phyloP scores from a whole-genome alignment of 2,888 invertebrate genomes.

The Macaria liturata region DNA sequence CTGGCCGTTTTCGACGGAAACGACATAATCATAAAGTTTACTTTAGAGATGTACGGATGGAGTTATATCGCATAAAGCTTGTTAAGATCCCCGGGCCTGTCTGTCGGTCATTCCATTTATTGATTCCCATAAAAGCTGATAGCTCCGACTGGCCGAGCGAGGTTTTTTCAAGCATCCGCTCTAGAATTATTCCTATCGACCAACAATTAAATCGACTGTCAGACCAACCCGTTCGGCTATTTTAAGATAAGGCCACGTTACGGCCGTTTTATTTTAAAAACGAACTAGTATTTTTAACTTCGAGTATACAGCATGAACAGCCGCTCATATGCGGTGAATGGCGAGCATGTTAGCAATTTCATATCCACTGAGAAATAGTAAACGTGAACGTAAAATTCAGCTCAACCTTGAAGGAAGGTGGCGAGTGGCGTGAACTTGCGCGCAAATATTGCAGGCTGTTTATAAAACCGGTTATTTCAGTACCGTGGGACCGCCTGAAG shows the following conservation, averaged over 20 bases:
- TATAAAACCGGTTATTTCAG: constrained; percentile 73
- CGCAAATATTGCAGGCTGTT: constrained; percentile 52
- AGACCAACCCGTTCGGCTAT: constrained; percentile 25
- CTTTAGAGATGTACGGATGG: neutral
- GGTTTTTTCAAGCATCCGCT: constrained; percentile 31
- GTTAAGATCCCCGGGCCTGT: constrained; percentile 9
- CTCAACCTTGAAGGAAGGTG: constrained; percentile 56
- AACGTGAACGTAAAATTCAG: constrained; percentile 53
- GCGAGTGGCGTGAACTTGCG: constrained; percentile 51
- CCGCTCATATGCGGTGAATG: constrained; percentile 49
- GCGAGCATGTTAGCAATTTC: constrained; percentile 50
- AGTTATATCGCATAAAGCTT: constrained; percentile 8
- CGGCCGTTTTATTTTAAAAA: constrained; percentile 41
- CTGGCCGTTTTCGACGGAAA: too few species aligned
- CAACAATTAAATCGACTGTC: constrained; percentile 24
- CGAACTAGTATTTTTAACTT: constrained; percentile 43
- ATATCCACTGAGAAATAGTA: constrained; percentile 51
- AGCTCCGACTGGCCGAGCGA: constrained; percentile 22
- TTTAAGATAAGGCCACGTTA: constrained; percentile 32
- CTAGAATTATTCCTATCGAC: constrained; percentile 27
- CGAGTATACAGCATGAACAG: constrained; percentile 39
- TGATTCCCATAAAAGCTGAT: constrained; percentile 33
- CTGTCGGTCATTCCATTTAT: constrained; percentile 32
- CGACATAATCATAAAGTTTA: too few species aligned
- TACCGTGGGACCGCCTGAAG: constrained; percentile 65